Base-by-base conservation (phyloP, 1,140 invertebrate genomes). In the Cryptotermes secundus region DNA sequence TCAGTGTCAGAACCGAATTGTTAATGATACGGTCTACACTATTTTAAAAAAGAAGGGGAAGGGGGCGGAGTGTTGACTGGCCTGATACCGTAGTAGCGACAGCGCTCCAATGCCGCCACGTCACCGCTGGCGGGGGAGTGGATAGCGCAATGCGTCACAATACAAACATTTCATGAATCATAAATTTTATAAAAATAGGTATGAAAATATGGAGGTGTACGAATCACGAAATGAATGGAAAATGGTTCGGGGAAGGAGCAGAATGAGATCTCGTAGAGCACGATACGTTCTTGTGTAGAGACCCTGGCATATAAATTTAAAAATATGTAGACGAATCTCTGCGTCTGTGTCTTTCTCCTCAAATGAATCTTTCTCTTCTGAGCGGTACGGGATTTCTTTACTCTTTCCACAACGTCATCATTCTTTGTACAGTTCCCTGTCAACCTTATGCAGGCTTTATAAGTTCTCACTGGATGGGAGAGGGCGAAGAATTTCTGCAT, bases 371-470 rank as follows among this genome's bases (percentile, higher is more conserved):
- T 72, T 65, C 12, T n/a, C 26, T 7, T 26, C 59, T 72, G 59
- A 6, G 16, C 6, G 26, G n/a, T 72, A n/a, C 7, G 26, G 59
- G 31, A 72, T 72, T 72, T 72, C 59, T 31, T 10, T 31, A 31
- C 59, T 31, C 59, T 72, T 72, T 72, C 31, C 59, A 72, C 59
- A 31, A 12, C n/a, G 59, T n/a, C 14, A 72, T 72, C 59, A 72
- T 72, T 72, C 59, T 72, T 72, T 72, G 31, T 72, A 72, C 26
- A 9, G 26, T 31, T n/a, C 26, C 16, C 59, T 72, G 59, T 72
- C 59, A 72, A 72, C 59, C 59, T 72, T 72, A 72, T 72, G n/a
- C 59, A 72, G 59, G 59, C 59, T 72, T 72, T 72, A 72, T 72
- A 72, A 72, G 59, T 72, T 72, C 31, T n/a, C 59, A 72, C 26